These are phyloP conservation scores for Dioctria linearis DNA, from an alignment of 2,888 invertebrate genomes.

Conservation along the genomic window DNA sequence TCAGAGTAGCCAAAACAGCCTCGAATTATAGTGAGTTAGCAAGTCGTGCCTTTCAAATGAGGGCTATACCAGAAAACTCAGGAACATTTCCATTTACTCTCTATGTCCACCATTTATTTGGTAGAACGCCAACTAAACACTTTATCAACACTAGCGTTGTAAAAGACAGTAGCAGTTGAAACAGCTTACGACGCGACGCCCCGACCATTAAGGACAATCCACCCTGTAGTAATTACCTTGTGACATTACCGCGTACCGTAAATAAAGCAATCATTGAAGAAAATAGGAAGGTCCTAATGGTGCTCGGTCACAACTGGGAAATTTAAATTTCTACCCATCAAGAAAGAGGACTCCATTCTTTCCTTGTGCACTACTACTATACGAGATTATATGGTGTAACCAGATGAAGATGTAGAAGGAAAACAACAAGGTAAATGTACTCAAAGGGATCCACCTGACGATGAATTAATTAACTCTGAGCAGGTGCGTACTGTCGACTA, in stretches of 20 bases:
- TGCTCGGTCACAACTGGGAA: too few relatives aligned
- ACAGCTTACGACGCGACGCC: background rate
- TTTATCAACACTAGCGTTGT: background rate
- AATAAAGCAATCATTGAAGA: background rate
- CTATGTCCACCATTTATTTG: too few relatives aligned
- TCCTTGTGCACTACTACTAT: too few relatives aligned
- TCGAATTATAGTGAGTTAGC: background rate
- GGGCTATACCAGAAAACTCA: too few relatives aligned
- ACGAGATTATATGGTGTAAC: too few relatives aligned
- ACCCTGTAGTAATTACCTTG: background rate
- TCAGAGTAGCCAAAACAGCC: too few relatives aligned
- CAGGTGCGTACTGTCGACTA: slow-evolving; percentile 4
- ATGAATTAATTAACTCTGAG: slow-evolving; percentile 1
- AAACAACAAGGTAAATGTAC: background rate
- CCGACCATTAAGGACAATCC: background rate
- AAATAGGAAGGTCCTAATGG: too few relatives aligned
- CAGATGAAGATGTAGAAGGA: background rate
- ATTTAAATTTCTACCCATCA: too few relatives aligned
- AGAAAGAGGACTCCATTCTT: too few relatives aligned
- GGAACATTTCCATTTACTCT: too few relatives aligned
- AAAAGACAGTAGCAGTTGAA: background rate
- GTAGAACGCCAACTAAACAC: background rate
- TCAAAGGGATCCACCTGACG: background rate
- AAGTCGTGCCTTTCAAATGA: background rate
- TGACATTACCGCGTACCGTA: slow-evolving; percentile 1